phyloP scores from a whole-genome alignment of 1,140 invertebrate species.

The Monomorium pharaonis region DNA sequence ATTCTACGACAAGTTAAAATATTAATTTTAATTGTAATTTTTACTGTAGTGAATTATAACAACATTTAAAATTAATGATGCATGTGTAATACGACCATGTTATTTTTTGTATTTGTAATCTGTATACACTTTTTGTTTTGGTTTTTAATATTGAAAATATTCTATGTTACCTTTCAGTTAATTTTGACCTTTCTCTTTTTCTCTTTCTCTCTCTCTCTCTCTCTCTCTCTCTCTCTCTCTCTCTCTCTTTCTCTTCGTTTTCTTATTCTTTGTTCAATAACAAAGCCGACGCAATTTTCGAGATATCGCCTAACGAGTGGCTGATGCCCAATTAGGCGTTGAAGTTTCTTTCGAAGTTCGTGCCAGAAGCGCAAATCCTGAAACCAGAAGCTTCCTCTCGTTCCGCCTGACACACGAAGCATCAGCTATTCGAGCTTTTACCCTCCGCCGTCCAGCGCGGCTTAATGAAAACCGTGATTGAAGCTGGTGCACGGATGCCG shows the following conservation, averaged over 20 bases:
- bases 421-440: slow-evolving; percentile 50
- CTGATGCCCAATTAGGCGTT: slow-evolving; percentile 47
- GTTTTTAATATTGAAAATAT: background rate
- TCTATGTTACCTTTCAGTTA: background rate
- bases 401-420: slow-evolving; percentile 35
- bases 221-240: background rate
- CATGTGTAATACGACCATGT: too few relatives aligned
- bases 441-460: slow-evolving; percentile 58
- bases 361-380: background rate
- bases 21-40: too few relatives aligned
- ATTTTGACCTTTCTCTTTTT: background rate
- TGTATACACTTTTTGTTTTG: too few relatives aligned
- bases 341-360: slow-evolving; percentile 40
- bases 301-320: slow-evolving; percentile 47
- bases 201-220: background rate
- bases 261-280: background rate
- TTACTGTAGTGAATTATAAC: too few relatives aligned
- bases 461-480: slow-evolving; percentile 82
- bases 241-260: background rate
- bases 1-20: background rate
- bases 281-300: slow-evolving; percentile 19
- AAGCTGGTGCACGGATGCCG: slow-evolving; percentile 66
- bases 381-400: slow-evolving; percentile 30
- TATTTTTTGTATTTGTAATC: too few relatives aligned
- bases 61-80: too few relatives aligned